phyloP scores from a whole-genome alignment of 1,140 invertebrate species.

The Drosophila teissieri region DNA sequence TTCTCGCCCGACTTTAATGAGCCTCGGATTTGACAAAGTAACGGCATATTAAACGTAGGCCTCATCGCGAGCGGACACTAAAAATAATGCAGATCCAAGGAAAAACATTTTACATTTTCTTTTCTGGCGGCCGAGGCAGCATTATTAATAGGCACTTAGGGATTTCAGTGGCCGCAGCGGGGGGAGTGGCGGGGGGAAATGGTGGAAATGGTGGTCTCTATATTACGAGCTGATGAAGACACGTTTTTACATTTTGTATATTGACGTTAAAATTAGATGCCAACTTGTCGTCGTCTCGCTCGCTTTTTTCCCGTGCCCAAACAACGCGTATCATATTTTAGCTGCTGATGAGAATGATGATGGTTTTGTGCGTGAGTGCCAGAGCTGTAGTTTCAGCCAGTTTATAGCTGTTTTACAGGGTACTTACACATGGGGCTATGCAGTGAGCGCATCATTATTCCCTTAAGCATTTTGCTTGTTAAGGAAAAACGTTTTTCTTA shows the following conservation, averaged over 20 bases:
- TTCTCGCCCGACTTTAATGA: constrained; percentile 68
- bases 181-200: neutral
- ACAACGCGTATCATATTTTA: constrained; percentile 81
- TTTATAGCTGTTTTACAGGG: neutral
- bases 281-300: constrained; percentile 71
- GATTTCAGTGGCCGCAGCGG: neutral
- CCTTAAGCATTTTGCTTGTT: too few relatives aligned
- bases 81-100: constrained; percentile 71
- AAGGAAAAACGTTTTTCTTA: neutral
- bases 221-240: constrained; percentile 79
- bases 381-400: neutral
- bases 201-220: constrained; percentile 7
- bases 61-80: constrained; percentile 57
- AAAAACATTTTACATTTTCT: constrained; percentile 54
- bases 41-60: constrained; percentile 77
- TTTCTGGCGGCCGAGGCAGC: constrained; percentile 38
- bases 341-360: constrained; percentile 52
- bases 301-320: constrained; percentile 32
- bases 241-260: constrained; percentile 81
- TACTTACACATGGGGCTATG: neutral
- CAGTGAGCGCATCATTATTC: too few relatives aligned
- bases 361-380: constrained; percentile 20
- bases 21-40: constrained; percentile 72
- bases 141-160: constrained; percentile 81
- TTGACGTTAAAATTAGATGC: constrained; percentile 83